Base-by-base conservation (phyloP, 2,888 invertebrate species). In the Rhingia rostrata region DNA sequence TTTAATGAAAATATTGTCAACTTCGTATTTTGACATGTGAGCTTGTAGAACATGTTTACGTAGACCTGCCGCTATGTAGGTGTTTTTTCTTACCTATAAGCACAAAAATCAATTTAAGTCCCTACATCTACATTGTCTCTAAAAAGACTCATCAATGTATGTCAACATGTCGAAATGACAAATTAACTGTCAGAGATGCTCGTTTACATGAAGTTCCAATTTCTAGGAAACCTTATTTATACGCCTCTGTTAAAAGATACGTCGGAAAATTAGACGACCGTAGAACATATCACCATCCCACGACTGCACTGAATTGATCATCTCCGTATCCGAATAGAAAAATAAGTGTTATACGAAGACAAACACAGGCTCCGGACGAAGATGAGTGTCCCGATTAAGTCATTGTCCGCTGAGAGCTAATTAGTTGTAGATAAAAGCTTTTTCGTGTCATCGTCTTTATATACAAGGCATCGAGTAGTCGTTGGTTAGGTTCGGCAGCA, bases 381-480 rank as follows among this genome's bases (percentile, higher is more conserved):
- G 79, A 83, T 74, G 70, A 74, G 63, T 63, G 53, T 70, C 45
- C 60, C 79, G 84, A 84, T 84, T 74, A 84, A 84, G 84, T 60
- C 79, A 80, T 84, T 84, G 74, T 84, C 75, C 74, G 84, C 66
- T 51, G 74, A 70, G 70, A 66, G 78, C 80, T 84, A 84, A 84
- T 84, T 84, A 84, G 84, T 86, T 79, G 77, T 73, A 87, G 87
- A 87, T 87, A 87, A 87, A 87, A 87, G 87, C 87, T 87, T 87
- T 87, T 87, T 61, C 86, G 79, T 87, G 87, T 87, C 86, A 75
- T 87, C 82, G 53, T 64, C 78, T 39, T 70, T 70, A 73, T 69
- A 56, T 14, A 43, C 58, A 58, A 14, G 22, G 2, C 58, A 51
- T 56, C 64, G 58, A 43, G 51, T 51, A 47, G 45, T 45, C 41